phyloP scores from a whole-genome alignment of 2,888 invertebrate genomes.

The Spilosoma lubricipeda region DNA sequence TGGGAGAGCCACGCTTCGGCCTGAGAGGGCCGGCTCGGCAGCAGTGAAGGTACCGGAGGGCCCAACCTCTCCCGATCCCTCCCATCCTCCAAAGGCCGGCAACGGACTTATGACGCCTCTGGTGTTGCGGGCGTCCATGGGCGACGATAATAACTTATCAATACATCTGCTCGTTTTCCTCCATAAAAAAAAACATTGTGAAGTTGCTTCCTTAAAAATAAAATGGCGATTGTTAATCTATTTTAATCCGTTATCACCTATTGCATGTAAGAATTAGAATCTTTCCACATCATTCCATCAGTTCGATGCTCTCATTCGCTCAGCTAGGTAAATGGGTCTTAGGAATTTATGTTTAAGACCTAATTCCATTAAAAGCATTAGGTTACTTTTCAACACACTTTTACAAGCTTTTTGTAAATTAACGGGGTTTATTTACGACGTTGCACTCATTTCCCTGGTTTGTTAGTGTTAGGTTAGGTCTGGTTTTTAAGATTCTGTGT shows the following conservation, averaged over 20 bases:
- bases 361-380: slow-evolving; percentile 33
- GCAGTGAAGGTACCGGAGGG: no score
- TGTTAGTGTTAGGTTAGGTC: slow-evolving; percentile 18
- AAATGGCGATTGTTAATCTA: neutral
- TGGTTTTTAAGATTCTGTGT: slow-evolving; percentile 6
- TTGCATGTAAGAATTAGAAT: neutral
- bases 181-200: no score
- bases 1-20: no score
- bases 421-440: slow-evolving; percentile 25
- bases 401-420: slow-evolving; percentile 18
- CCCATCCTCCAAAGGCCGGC: no score
- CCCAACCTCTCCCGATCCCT: no score
- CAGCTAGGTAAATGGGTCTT: slow-evolving; percentile 43
- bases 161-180: no score
- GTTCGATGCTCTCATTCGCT: slow-evolving; percentile 15
- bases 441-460: slow-evolving; percentile 19
- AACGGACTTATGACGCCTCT: no score
- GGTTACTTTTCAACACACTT: slow-evolving; percentile 30
- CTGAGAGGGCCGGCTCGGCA: no score
- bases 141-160: no score
- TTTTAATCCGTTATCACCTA: neutral
- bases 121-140: no score
- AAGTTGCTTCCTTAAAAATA: no score
- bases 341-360: slow-evolving; percentile 37
- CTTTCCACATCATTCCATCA: neutral